Base-by-base conservation (phyloP, 2,888 invertebrate species). In the Julus scandinavius region DNA sequence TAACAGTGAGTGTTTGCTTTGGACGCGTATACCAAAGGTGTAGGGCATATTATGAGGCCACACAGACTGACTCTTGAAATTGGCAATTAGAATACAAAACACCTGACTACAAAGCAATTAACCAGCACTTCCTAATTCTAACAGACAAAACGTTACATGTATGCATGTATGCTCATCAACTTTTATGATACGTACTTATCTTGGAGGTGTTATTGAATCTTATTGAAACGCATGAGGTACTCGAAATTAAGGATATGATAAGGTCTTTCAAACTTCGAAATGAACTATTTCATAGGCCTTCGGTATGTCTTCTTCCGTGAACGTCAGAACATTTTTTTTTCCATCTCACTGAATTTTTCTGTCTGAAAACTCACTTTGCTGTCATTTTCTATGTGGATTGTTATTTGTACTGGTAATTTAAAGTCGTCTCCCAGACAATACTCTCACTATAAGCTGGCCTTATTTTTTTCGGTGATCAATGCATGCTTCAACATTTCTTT, bases 391-490 rank as follows among this genome's bases (percentile, higher is more conserved):
- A 45, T 86, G 45, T 54, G 29, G 29, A 17, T 85, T 85, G 49
- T 85, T 84, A 91, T 93, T 88, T 80, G 80, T 80, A 80, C 80
- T 80, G 80, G 38, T 80, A 45, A n/a, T n/a, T n/a, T n/a, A n/a
- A 85, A 85, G 85, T 85, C 85, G 50, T 85, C 45, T 85, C 85
- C 85, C 85, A 85, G 45, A 85, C 85, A 85, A 85, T 85, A 85
- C 85, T 85, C 29, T 85, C 45, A 85, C 49, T 80, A 80, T 85
- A 85, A 85, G 85, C 85, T 85, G 85, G 85, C 85, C 80, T 29
- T 85, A 50, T 41, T 50, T 5, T n/a, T 49, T 85, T n/a, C 15
- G 85, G 85, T 20, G 80, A 80, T 38, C 38, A 80, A 80, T 80
- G 80, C 80, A 80, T 80, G 80, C 80, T 15, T 40, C 80, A 40